A percentile compares a stretch with the other conserved stretches of the same genome.
Evolutionary conservation across 2,888 invertebrate genomes (phyloP).

Genomic region (Saturnia japonica): DNA sequence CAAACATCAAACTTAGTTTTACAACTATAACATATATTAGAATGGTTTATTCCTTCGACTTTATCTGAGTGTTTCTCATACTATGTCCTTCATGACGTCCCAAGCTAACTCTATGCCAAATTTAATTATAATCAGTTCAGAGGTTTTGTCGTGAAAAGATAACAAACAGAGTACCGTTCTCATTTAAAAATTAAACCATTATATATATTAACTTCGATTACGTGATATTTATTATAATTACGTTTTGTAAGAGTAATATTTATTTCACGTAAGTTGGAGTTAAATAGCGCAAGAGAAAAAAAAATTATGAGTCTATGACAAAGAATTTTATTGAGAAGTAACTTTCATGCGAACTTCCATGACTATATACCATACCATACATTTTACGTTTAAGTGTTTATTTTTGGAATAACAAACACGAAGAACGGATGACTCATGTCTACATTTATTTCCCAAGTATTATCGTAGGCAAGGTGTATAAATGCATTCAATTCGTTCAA

Average conservation of each 20-base stretch:
- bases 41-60: too few relatives aligned
- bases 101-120: too few relatives aligned
- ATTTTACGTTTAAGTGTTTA: background rate
- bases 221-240: too few relatives aligned
- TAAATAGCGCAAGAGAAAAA: background rate
- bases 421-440: slow-evolving; percentile 8
- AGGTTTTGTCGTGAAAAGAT: too few relatives aligned
- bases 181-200: too few relatives aligned
- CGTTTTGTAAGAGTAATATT: background rate
- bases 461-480: slow-evolving; percentile 13
- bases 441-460: slow-evolving; percentile 8
- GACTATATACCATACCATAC: background rate
- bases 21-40: too few relatives aligned
- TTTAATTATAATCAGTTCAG: too few relatives aligned
- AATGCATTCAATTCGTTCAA: slow-evolving; percentile 14
- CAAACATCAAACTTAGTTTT: too few relatives aligned
- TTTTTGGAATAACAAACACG: slow-evolving; percentile 14
- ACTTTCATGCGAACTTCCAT: background rate
- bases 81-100: too few relatives aligned
- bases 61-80: too few relatives aligned
- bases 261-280: background rate
- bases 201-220: too few relatives aligned
- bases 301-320: background rate
- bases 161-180: too few relatives aligned
- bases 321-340: background rate